Percentiles rank a stretch among this genome's conserved stretches.
Evolutionary conservation across 2,113 vertebrate species (phyloP).

Genomic region (Leucoraja erinaceus): DNA sequence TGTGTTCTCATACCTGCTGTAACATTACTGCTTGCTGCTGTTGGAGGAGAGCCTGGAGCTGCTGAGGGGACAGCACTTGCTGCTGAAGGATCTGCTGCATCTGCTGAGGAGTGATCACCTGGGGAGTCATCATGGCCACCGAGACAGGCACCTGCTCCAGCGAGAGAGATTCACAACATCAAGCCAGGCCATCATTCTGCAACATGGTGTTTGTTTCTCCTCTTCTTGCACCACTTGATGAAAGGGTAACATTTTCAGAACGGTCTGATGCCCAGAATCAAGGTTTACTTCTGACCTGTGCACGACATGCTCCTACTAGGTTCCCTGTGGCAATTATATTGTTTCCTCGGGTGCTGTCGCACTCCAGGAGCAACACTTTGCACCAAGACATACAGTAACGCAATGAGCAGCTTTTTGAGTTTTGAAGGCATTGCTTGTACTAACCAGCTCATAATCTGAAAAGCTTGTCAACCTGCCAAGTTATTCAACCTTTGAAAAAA

Average conservation of each 20-base stretch:
- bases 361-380: slow-evolving; percentile 21
- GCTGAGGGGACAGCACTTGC: slow-evolving; percentile 95
- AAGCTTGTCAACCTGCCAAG: slow-evolving; percentile 42
- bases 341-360: slow-evolving; percentile 16
- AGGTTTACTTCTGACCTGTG: slow-evolving; percentile 10
- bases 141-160: slow-evolving; percentile 86
- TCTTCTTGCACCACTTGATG: slow-evolving; percentile 14
- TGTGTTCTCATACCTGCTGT: slow-evolving; percentile 78
- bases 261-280: slow-evolving; percentile 26
- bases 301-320: slow-evolving; percentile 35
- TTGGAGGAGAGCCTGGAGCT: slow-evolving; percentile 95
- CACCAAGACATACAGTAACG: not conserved
- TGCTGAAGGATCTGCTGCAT: slow-evolving; percentile 99
- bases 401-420: rapidly evolving
- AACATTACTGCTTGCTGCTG: slow-evolving; percentile 98
- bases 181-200: slow-evolving; percentile 19
- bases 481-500: slow-evolving; percentile 47
- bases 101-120: slow-evolving; percentile 98
- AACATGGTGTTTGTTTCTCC: slow-evolving; percentile 1
- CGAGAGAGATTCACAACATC: slow-evolving; percentile 43
- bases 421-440: slow-evolving; percentile 39
- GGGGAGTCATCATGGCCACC: slow-evolving; percentile 99
- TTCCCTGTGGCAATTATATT: slow-evolving; percentile 32
- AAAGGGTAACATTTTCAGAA: slow-evolving; percentile 14
- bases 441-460: slow-evolving; percentile 36